Conservation (phyloP, 2,888 invertebrate genomes). For the Entomobrya multifasciata region DNA sequence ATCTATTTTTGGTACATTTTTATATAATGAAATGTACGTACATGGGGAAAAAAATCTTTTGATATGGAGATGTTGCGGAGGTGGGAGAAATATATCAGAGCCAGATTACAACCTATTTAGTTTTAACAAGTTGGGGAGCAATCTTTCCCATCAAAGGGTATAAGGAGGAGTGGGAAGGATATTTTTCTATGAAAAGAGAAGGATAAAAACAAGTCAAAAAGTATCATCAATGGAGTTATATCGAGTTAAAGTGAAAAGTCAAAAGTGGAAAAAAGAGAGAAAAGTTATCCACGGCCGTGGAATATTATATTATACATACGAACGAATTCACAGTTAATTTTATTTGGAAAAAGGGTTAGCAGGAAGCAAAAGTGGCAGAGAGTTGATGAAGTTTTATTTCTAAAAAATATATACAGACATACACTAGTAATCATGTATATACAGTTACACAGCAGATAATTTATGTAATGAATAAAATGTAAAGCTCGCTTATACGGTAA, state of each 20-base stretch:
- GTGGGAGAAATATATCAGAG: constrained; percentile 42
- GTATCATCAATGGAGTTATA: constrained; percentile 38
- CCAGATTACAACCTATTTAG: constrained; percentile 47
- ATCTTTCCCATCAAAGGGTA: constrained; percentile 31
- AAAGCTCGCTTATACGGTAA: constrained; percentile 15
- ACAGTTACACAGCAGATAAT: background rate
- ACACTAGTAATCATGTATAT: too few species aligned
- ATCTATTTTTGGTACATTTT: constrained; percentile 19
- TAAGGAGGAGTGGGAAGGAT: background rate
- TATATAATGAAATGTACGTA: background rate
- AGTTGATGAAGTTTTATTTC: constrained; percentile 70
- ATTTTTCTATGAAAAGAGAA: constrained; percentile 30
- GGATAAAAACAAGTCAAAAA: constrained; percentile 43
- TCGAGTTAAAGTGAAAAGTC: constrained; percentile 24
- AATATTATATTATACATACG: background rate
- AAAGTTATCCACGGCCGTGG: background rate
- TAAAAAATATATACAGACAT: too few species aligned
- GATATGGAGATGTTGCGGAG: background rate
- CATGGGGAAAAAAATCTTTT: too few species aligned
- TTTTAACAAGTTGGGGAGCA: constrained; percentile 17
- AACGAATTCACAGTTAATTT: too few species aligned
- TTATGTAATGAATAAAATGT: background rate
- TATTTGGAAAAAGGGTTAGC: background rate
- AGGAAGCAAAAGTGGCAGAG: constrained; percentile 39
- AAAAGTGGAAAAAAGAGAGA: constrained; percentile 44